Evolutionary conservation across 2,888 invertebrate species (phyloP), one percentile per base, ranked within the genome.

Genomic region (Callinectes sapidus): DNA sequence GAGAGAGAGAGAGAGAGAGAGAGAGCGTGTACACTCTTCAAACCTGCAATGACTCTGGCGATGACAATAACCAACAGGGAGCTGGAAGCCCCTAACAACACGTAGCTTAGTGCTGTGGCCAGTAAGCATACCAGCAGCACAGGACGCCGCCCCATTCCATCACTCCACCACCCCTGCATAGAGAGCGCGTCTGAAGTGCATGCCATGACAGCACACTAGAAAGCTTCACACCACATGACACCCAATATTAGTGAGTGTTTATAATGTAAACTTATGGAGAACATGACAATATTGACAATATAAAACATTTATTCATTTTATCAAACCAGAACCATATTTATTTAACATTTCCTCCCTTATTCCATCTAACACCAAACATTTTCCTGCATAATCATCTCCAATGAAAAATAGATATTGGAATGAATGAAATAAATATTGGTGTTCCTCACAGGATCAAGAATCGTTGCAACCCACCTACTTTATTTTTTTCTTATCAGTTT

Each of bases 91-190:
- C 95, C 95, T 91, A 96, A 95, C 55, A 95, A 71, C 3, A 95
- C 90, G 93, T 96, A 96, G 39, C 95, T 95, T 89, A 94, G 55
- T 2, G 95, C 95, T 23, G 95, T 95, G 35, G 95, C 93, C 18
- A 95, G 61, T 91, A 96, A 94, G 92, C 95, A 95, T 66, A 95
- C 93, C 89, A 95, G 91, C 42, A 96, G 94, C 32, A 95, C 95
- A 35, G 94, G 95, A 81, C 95, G 95, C 54, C 95, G 94, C 2
- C 96, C 96, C 39, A 95, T 93, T 6, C 94, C 90, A 95, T 96
- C 96, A 95, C 96, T 96, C 95, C 95, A 95, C 87, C 95, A 95
- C 2, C 96, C 96, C 96, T 93, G 61, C 42, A 91, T 77, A 35
- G 81, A 81, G 3, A 35, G 16, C 3, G 16, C 5, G 35, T 28